Conservation (phyloP, 2,797 vertebrate genomes). For the Cryptoblepharus egeriae region DNA sequence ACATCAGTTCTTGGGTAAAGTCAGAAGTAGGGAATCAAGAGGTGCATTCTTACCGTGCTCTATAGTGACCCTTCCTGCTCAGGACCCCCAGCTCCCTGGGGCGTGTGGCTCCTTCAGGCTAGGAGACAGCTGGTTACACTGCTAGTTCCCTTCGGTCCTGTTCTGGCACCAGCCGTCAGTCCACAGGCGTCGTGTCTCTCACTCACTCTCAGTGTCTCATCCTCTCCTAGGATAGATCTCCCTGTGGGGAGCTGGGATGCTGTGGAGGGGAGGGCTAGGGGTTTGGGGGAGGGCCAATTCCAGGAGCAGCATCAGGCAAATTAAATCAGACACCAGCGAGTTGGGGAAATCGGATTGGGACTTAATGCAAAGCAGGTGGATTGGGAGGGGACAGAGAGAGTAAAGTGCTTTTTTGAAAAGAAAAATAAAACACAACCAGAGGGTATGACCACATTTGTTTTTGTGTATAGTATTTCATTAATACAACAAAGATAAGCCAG, state of each 20-base stretch:
- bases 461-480: slow-evolving; percentile 50
- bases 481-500: slow-evolving; percentile 56
- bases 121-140: not conserved
- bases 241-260: slow-evolving; percentile 69
- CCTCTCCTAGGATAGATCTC: slow-evolving; percentile 70
- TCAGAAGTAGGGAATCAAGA: not conserved
- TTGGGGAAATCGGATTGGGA: slow-evolving; percentile 89
- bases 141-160: not conserved
- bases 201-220: slow-evolving; percentile 64
- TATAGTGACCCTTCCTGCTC: slow-evolving; percentile 19
- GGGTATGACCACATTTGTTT: slow-evolving; percentile 65
- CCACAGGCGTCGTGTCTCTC: slow-evolving; percentile 14
- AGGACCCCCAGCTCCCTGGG: slow-evolving; percentile 22
- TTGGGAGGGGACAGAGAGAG: slow-evolving; percentile 72
- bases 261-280: slow-evolving; percentile 47
- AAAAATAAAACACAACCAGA: slow-evolving; percentile 40
- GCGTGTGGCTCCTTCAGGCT: not conserved
- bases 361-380: slow-evolving; percentile 74
- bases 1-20: not conserved
- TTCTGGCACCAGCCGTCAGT: not conserved
- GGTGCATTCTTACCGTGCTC: slow-evolving; percentile 56
- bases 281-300: slow-evolving; percentile 81
- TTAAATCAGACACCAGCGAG: slow-evolving; percentile 86
- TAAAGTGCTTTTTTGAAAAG: slow-evolving; percentile 53
- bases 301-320: slow-evolving; percentile 75